Base-by-base conservation (phyloP, 2,113 vertebrate genomes). In the Helogale parvula region DNA sequence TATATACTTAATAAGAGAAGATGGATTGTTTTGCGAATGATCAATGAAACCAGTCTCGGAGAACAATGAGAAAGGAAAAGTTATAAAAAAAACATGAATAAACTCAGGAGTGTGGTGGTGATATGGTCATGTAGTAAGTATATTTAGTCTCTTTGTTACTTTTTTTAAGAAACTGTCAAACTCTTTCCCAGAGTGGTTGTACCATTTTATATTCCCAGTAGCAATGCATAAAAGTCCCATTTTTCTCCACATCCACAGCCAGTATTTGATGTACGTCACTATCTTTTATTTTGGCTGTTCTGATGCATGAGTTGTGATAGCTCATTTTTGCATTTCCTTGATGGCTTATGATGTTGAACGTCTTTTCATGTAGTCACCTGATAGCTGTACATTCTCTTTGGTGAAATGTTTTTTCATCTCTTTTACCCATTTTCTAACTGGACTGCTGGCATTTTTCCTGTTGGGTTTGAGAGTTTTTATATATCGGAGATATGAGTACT, bases 391-490 rank as follows among this genome's bases (percentile, higher is more conserved):
- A 38, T 65, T 25, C 15, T 90, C 15, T 54, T 77, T 76, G 27
- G 52, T 79, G 27, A 97, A 88, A 95, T 41, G 25, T 25, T 66
- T 88, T 33, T 89, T 95, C 16, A 15, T 76, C 7, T 93, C 66
- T 91, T 94, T 94, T 85, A 23, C 47, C 12, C 21, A 87, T 57
- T 95, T 90, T 79, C 65, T 90, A 94, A 88, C 5, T 74, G 19
- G 33, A 69, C 15, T 66, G 29, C 27, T 92, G 54, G 25, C 16
- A 90, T 87, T 96, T 89, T 90, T 71, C 83, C 5, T 65, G 38
- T 25, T 91, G 12, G 63, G 23, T 85, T 88, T 83, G 33, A 77
- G 33, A 71, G 10, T n/a, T 88, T 87, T 86, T 88, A 65, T 45
- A 82, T 54, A 68, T 33, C 3, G 25, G 45, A 91, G 35, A 81